These are phyloP conservation scores for Maccullochella peelii DNA, from an alignment of 2,113 vertebrate genomes.

Conservation along the genomic window DNA sequence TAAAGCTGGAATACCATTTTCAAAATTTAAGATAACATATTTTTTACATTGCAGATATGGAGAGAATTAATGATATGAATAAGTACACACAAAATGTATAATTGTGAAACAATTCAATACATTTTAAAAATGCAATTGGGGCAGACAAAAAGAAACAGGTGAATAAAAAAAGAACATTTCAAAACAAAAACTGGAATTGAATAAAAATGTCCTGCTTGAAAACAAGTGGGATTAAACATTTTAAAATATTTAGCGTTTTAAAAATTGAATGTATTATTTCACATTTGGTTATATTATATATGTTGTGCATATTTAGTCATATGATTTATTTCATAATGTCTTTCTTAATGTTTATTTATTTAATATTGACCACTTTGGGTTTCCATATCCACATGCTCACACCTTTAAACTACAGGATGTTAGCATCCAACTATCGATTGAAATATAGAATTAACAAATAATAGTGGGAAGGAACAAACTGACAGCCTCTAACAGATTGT, in stretches of 20 bases:
- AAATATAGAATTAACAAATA: neutral
- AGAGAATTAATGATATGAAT: neutral
- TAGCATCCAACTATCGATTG: neutral
- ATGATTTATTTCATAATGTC: neutral
- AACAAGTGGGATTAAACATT: neutral
- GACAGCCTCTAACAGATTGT: neutral
- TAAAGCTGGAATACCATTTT: neutral
- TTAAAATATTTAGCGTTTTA: neutral
- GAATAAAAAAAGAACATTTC: neutral
- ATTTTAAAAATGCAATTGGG: too few relatives aligned
- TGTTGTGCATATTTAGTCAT: neutral
- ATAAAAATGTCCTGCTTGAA: neutral
- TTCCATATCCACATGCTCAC: neutral
- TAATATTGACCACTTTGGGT: neutral
- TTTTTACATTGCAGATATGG: neutral
- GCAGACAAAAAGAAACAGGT: neutral
- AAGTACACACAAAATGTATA: too few relatives aligned
- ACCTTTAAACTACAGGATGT: neutral
- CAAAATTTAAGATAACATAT: neutral
- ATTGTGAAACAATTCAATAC: too few relatives aligned
- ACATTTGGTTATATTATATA: neutral
- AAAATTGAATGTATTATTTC: neutral
- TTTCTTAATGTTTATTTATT: neutral
- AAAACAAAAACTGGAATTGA: neutral
- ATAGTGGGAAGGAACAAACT: too few relatives aligned